These are phyloP conservation scores for Diadumene lineata DNA, from an alignment of 92 coral and sea anemone genomes.

Conservation along the genomic window DNA sequence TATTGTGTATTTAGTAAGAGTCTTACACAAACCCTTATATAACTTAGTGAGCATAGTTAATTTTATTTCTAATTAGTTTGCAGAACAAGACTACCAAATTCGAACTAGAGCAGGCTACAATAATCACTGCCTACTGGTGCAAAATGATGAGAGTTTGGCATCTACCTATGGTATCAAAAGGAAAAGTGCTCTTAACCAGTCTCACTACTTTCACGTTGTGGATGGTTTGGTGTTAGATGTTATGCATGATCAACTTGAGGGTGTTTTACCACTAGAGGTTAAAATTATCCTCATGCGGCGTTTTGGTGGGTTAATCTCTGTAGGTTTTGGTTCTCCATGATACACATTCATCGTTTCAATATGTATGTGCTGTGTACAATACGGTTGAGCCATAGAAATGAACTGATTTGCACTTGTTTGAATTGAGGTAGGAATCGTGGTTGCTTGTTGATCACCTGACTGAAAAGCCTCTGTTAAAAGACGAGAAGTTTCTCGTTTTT, in stretches of 20 bases:
- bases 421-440: too few relatives aligned
- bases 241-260: constrained; percentile 84
- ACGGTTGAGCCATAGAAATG: too few relatives aligned
- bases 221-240: constrained; percentile 63
- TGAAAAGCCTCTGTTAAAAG: too few relatives aligned
- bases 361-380: too few relatives aligned
- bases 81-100: constrained; percentile 40
- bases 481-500: too few relatives aligned
- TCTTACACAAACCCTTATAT: too few relatives aligned
- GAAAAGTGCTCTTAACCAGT: constrained; percentile 47
- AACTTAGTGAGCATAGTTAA: background rate
- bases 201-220: constrained; percentile 55
- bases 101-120: constrained; percentile 53
- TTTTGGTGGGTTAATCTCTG: too few relatives aligned
- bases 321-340: too few relatives aligned
- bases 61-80: constrained; percentile 28
- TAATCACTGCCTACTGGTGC: constrained; percentile 54
- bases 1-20: too few relatives aligned
- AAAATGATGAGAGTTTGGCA: constrained; percentile 34
- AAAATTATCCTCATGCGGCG: constrained; percentile 1
- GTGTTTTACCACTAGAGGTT: constrained; percentile 65
- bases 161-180: constrained; percentile 58
- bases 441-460: too few relatives aligned
- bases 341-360: too few relatives aligned
- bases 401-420: too few relatives aligned